A percentile compares a stretch with the other conserved stretches of the same genome.
phyloP scores from a whole-genome alignment of 2,113 vertebrate genomes.

The Archocentrus centrarchus region DNA sequence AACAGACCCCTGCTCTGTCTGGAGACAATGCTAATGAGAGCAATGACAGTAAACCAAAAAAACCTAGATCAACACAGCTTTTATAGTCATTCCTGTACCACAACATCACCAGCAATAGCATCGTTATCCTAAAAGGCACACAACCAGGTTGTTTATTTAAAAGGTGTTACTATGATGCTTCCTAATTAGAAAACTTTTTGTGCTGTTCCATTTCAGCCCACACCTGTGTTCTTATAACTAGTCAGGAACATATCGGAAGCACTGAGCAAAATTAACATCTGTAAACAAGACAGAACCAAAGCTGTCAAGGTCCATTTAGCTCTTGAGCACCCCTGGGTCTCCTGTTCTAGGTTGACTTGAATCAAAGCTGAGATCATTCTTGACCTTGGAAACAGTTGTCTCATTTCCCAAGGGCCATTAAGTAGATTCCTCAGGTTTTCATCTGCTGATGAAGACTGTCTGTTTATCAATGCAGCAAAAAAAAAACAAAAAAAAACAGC shows the following conservation, averaged over 20 bases:
- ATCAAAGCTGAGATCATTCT: background rate
- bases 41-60: background rate
- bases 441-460: background rate
- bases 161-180: background rate
- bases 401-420: background rate
- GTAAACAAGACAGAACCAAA: background rate
- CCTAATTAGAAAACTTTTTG: background rate
- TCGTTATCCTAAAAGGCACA: background rate
- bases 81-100: conserved; percentile 5
- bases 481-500: background rate
- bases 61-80: background rate
- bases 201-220: background rate
- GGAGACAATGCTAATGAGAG: conserved; percentile 4
- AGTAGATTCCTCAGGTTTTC: background rate
- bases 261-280: background rate
- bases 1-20: conserved; percentile 1
- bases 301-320: background rate
- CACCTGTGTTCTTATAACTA: conserved; percentile 1
- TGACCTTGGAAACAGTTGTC: background rate
- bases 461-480: background rate
- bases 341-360: background rate
- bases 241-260: background rate
- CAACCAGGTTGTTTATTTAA: background rate
- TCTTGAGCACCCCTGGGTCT: background rate
- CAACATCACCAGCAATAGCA: background rate